phyloP scores from a whole-genome alignment of 2,113 vertebrate species.

The Mus musculus region GRCm39 chr1:182547001-182547500 shows the following conservation, averaged over 20 bases:
- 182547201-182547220: neutral
- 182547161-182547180: rapidly evolving
- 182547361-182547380: neutral
- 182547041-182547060: neutral
- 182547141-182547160: neutral
- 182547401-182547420: neutral
- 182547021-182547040: neutral
- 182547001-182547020: neutral
- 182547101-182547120: no score
- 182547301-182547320: neutral
- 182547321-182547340: neutral
- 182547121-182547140: rapidly evolving
- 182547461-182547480: rapidly evolving
- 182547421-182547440: neutral
- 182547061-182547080: neutral
- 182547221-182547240: no score
- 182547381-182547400: neutral
- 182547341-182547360: neutral
- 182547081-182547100: neutral
- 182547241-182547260: neutral
- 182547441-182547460: neutral
- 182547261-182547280: neutral
- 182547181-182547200: neutral
- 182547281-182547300: no score
- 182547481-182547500: neutral